These are phyloP conservation scores for Abrostola triplasia DNA, from an alignment of 2,888 invertebrate genomes.

Conservation along the genomic window DNA sequence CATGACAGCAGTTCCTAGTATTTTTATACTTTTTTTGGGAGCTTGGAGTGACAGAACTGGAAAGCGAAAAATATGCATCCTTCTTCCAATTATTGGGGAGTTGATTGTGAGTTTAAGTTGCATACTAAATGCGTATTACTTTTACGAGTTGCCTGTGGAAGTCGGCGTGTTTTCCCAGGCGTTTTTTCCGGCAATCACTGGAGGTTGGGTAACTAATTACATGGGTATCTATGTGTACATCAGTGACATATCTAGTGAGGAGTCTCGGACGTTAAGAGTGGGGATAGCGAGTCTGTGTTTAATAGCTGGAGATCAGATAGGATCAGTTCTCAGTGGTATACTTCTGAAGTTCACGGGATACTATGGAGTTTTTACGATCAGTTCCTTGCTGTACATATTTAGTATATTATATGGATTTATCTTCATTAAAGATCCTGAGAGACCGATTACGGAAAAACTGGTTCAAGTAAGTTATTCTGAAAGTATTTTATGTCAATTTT, in stretches of 20 bases:
- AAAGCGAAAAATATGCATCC: constrained; percentile 87
- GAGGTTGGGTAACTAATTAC: constrained; percentile 87
- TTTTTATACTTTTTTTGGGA: constrained; percentile 88
- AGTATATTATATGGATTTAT: constrained; percentile 82
- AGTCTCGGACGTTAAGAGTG: constrained; percentile 88
- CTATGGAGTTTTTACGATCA: constrained; percentile 84
- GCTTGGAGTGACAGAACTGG: constrained; percentile 89
- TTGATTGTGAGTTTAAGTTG: constrained; percentile 82
- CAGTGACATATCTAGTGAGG: constrained; percentile 86
- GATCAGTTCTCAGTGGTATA: constrained; percentile 79
- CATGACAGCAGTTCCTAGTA: constrained; percentile 85
- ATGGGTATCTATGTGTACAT: constrained; percentile 89
- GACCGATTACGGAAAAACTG: constrained; percentile 58
- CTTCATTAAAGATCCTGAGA: constrained; percentile 77
- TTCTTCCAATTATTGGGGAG: constrained; percentile 87
- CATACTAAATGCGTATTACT: constrained; percentile 85
- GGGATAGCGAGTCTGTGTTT: constrained; percentile 86
- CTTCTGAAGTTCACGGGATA: constrained; percentile 81
- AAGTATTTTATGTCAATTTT: neutral
- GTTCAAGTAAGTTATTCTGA: constrained; percentile 58
- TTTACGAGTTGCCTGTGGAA: constrained; percentile 86
- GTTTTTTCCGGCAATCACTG: constrained; percentile 85
- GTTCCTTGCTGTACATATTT: constrained; percentile 76
- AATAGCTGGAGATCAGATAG: constrained; percentile 79
- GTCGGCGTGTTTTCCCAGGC: constrained; percentile 85